A percentile compares a stretch with the other conserved stretches of the same genome.
Evolutionary conservation across 2,113 vertebrate species (phyloP).

Genomic region (Aix galericulata): DNA sequence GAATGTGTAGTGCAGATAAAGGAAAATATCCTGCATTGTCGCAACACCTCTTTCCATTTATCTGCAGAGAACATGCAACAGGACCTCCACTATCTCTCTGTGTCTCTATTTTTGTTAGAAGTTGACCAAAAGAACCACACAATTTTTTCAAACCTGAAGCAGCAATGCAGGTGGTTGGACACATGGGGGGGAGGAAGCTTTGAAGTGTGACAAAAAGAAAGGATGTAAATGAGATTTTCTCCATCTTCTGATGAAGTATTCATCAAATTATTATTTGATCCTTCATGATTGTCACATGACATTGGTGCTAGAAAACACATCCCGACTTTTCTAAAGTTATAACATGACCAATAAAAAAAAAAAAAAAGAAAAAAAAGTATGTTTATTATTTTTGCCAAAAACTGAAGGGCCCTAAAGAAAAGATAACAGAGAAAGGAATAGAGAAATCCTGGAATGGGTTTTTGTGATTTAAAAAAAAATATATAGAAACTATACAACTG

Average conservation of each 20-base stretch:
- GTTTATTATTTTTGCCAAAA: constrained; percentile 31
- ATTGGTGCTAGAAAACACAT: background rate
- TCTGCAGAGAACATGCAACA: background rate
- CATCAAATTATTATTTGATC: background rate
- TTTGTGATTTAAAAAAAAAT: background rate
- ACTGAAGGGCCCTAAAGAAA: background rate
- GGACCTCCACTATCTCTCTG: background rate
- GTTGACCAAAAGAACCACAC: background rate
- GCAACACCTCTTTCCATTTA: background rate
- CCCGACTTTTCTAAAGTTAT: background rate
- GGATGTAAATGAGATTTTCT: background rate
- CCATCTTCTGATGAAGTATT: background rate
- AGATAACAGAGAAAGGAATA: background rate
- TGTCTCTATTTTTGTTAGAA: background rate
- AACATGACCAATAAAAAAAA: background rate
- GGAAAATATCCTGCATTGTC: background rate
- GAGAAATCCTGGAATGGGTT: background rate
- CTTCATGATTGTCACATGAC: rapidly evolving
- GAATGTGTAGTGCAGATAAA: background rate
- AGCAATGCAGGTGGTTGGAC: background rate
- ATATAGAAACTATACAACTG: background rate
- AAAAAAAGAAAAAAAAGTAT: background rate
- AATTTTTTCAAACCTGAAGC: background rate
- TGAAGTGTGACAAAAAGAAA: background rate
- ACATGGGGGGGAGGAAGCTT: background rate